Conservation (phyloP, 2,888 invertebrate species). For the Drosophila dives region DNA sequence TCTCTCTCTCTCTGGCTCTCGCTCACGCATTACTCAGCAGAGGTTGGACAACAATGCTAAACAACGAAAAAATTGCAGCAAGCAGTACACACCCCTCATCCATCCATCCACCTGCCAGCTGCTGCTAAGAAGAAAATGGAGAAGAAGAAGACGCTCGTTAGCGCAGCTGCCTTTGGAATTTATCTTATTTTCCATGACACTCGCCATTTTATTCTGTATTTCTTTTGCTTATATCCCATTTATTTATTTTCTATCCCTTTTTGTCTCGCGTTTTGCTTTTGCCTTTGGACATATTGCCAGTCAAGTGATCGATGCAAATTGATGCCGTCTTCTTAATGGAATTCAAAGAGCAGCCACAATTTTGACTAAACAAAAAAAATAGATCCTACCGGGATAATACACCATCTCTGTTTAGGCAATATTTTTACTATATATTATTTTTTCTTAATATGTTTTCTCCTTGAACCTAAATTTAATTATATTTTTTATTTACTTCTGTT, state of each 20-base stretch:
- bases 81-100: constrained; percentile 1
- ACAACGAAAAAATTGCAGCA: constrained; percentile 36
- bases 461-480: neutral
- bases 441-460: neutral
- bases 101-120: constrained; percentile 28
- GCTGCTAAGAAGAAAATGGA: neutral
- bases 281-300: constrained; percentile 71
- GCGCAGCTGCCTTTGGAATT: constrained; percentile 73
- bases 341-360: constrained; percentile 34
- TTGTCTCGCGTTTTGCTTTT: constrained; percentile 34
- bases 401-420: neutral
- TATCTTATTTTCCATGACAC: constrained; percentile 71
- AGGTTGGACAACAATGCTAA: constrained; percentile 39
- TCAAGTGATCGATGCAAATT: constrained; percentile 78
- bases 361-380: neutral
- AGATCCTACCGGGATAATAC: neutral
- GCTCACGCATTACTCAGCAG: constrained; percentile 49
- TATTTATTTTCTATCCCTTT: constrained; percentile 26
- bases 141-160: constrained; percentile 62
- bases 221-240: constrained; percentile 14
- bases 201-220: constrained; percentile 45
- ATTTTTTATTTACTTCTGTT: too few species aligned
- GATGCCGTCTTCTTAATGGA: constrained; percentile 68
- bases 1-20: constrained; percentile 2
- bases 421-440: neutral